A percentile compares a stretch with the other conserved stretches of the same genome.
phyloP scores from a whole-genome alignment of 1,140 invertebrate species.

The Drosophila ogumai region DNA sequence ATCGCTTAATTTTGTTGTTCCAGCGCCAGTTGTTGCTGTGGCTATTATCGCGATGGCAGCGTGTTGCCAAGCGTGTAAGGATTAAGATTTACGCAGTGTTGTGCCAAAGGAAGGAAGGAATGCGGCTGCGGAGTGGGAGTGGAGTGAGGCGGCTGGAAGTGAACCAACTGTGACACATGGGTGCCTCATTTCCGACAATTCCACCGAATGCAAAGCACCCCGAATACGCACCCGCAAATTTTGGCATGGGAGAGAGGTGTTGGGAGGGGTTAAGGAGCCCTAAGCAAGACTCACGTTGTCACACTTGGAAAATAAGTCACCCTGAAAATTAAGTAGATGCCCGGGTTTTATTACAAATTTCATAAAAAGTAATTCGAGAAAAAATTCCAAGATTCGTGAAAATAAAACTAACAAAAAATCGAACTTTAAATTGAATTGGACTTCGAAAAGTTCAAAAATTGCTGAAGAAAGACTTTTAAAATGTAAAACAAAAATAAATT shows the following conservation, averaged over 20 bases:
- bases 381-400: neutral
- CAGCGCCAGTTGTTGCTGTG: conserved; percentile 38
- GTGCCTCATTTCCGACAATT: conserved; percentile 70
- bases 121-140: conserved; percentile 10
- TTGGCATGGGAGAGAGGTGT: conserved; percentile 10
- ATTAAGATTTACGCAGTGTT: conserved; percentile 76
- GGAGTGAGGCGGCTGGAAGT: conserved; percentile 18
- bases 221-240: conserved; percentile 50
- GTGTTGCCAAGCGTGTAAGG: conserved; percentile 72
- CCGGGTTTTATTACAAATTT: conserved; percentile 7
- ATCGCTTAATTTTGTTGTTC: conserved; percentile 49
- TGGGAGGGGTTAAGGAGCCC: conserved; percentile 9
- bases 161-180: conserved; percentile 74
- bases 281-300: conserved; percentile 52
- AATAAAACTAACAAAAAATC: neutral
- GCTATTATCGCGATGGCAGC: conserved; percentile 64
- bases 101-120: conserved; percentile 58
- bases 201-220: conserved; percentile 46
- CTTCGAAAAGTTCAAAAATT: neutral
- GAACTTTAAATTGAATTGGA: too few relatives aligned
- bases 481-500: neutral
- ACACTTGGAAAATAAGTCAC: conserved; percentile 24
- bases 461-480: neutral
- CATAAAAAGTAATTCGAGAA: conserved; percentile 5
- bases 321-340: conserved; percentile 19